Percentiles rank a stretch among this genome's conserved stretches.
Conservation (phyloP, 2,888 invertebrate genomes). For the Epistrophe eligans region DNA sequence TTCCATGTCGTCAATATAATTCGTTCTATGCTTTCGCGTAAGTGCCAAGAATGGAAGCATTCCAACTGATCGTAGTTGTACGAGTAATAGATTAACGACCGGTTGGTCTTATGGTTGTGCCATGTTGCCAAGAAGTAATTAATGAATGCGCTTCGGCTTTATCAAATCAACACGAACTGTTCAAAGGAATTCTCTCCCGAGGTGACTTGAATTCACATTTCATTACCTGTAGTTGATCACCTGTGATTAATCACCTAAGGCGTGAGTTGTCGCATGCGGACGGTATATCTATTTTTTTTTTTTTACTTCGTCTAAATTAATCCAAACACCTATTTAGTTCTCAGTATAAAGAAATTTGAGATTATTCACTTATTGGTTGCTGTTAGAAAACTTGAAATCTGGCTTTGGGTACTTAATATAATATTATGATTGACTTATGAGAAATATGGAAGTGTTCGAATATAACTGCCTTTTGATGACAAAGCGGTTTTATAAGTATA, state of each 20-base stretch:
- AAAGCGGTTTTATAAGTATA: constrained; percentile 1
- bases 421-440: background rate
- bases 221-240: constrained; percentile 59
- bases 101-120: constrained; percentile 20
- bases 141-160: constrained; percentile 45
- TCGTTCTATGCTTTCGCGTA: constrained; percentile 18
- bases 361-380: constrained; percentile 13
- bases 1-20: constrained; percentile 12
- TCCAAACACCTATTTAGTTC: constrained; percentile 19
- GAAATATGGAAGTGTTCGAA: constrained; percentile 29
- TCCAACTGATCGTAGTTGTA: constrained; percentile 19
- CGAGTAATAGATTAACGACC: constrained; percentile 1
- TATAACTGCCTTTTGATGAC: constrained; percentile 23
- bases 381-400: constrained; percentile 53
- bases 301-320: background rate
- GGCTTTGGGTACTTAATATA: constrained; percentile 36
- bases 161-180: constrained; percentile 50
- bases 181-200: constrained; percentile 26
- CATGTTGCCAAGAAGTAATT: constrained; percentile 35
- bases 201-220: constrained; percentile 23
- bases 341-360: background rate
- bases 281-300: background rate
- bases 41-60: constrained; percentile 61
- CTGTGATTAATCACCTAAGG: constrained; percentile 54
- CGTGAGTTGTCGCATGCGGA: constrained; percentile 12